These are phyloP conservation scores for Sminthurinus signatus DNA, from an alignment of 1,140 invertebrate genomes.

Conservation along the genomic window DNA sequence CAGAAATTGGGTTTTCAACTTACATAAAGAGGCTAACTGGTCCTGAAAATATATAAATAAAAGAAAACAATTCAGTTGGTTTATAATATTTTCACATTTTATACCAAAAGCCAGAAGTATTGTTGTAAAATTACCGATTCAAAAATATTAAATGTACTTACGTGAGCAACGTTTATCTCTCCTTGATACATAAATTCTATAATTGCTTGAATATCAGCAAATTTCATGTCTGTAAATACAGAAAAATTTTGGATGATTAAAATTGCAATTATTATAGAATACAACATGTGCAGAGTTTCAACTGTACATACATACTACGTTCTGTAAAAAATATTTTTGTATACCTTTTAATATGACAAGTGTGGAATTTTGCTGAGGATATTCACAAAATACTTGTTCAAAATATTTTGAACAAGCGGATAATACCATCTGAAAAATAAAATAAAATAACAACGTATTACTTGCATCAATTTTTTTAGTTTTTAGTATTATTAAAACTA, in stretches of 20 bases:
- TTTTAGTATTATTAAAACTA: no score
- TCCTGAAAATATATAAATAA: slow-evolving; percentile 52
- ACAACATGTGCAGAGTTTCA: no score
- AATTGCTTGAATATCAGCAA: slow-evolving; percentile 72
- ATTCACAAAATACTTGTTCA: slow-evolving; percentile 76
- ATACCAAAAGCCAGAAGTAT: background rate
- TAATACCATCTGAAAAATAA: slow-evolving; percentile 56
- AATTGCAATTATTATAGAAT: no score
- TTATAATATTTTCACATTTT: background rate
- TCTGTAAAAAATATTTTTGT: no score
- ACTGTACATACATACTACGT: no score
- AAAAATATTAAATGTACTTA: slow-evolving; percentile 49
- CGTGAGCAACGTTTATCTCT: slow-evolving; percentile 89
- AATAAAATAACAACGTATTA: slow-evolving; percentile 43
- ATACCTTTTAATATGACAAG: slow-evolving; percentile 76
- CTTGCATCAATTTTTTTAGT: no score
- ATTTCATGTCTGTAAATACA: no score
- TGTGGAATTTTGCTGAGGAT: slow-evolving; percentile 75
- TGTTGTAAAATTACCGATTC: no score
- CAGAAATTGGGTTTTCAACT: no score
- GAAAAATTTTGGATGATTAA: no score
- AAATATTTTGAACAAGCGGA: slow-evolving; percentile 83
- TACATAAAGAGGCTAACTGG: slow-evolving; percentile 69
- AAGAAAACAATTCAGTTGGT: slow-evolving; percentile 20
- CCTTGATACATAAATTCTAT: slow-evolving; percentile 94